Evolutionary conservation across 2,888 invertebrate species (phyloP).

Genomic region (Bimastos eiseni): DNA sequence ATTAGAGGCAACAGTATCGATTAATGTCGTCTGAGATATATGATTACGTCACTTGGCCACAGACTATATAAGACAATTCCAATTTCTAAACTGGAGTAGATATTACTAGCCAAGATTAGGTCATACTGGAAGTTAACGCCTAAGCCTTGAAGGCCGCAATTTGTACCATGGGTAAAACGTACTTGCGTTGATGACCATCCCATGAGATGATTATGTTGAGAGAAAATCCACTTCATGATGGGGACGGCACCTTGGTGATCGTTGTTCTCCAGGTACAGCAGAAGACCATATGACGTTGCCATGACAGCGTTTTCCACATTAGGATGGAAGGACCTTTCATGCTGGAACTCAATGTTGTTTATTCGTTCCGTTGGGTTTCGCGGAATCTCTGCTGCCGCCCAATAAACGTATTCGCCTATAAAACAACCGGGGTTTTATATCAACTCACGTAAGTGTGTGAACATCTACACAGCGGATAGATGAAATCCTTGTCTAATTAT

Average conservation of each 20-base stretch:
- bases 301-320: slow-evolving; percentile 74
- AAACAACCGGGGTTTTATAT: background rate
- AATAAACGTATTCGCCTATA: slow-evolving; percentile 48
- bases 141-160: background rate
- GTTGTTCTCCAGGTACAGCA: slow-evolving; percentile 70
- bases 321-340: slow-evolving; percentile 71
- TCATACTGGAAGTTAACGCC: background rate
- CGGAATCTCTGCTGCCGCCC: slow-evolving; percentile 51
- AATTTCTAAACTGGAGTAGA: too few relatives aligned
- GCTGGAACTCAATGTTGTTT: slow-evolving; percentile 72
- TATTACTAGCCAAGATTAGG: too few relatives aligned
- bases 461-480: too few relatives aligned
- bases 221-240: slow-evolving; percentile 64
- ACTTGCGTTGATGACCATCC: slow-evolving; percentile 58
- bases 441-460: too few relatives aligned
- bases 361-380: slow-evolving; percentile 53
- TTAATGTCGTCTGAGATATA: too few relatives aligned
- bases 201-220: slow-evolving; percentile 56
- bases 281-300: slow-evolving; percentile 85
- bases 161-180: background rate
- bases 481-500: too few relatives aligned
- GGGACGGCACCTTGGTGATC: slow-evolving; percentile 43
- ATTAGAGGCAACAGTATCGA: too few relatives aligned
- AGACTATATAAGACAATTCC: too few relatives aligned
- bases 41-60: too few relatives aligned